A percentile compares a stretch with the other conserved stretches of the same genome.
These are phyloP conservation scores for Parascotia fuliginaria DNA, from an alignment of 2,888 invertebrate species.

Conservation along the genomic window DNA sequence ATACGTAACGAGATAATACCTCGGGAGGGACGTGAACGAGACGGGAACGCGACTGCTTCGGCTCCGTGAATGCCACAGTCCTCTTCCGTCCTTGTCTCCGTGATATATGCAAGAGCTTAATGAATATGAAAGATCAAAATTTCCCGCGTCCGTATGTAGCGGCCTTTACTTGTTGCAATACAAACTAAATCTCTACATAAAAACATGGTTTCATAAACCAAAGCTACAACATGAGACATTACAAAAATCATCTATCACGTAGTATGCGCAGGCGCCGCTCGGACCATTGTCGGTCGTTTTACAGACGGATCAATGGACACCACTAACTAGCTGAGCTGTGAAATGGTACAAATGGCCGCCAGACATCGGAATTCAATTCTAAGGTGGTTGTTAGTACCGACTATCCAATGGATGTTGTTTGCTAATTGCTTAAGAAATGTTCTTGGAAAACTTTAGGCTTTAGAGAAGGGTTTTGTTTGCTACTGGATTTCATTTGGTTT, in stretches of 20 bases:
- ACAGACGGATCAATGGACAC: constrained; percentile 77
- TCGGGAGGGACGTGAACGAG: too few relatives aligned
- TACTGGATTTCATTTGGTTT: constrained; percentile 1
- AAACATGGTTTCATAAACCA: background rate
- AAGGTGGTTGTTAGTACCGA: constrained; percentile 42
- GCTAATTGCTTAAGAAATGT: constrained; percentile 34
- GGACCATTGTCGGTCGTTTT: constrained; percentile 65
- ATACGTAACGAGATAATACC: too few relatives aligned
- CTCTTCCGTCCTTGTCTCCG: too few relatives aligned
- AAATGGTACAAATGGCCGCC: constrained; percentile 72
- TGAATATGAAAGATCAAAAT: too few relatives aligned
- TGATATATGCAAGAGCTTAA: too few relatives aligned
- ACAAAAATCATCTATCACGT: constrained; percentile 58
- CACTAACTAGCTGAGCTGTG: constrained; percentile 74
- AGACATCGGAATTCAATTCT: constrained; percentile 46
- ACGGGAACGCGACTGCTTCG: too few relatives aligned
- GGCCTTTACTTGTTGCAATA: too few relatives aligned
- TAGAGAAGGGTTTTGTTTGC: constrained; percentile 15
- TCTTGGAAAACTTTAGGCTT: constrained; percentile 7
- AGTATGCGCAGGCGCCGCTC: constrained; percentile 46
- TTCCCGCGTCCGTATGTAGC: too few relatives aligned
- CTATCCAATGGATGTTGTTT: constrained; percentile 26
- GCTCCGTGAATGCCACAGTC: too few relatives aligned
- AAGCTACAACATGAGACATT: constrained; percentile 16
- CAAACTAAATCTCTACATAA: too few relatives aligned